Evolutionary conservation across 2,797 vertebrate species (phyloP), one percentile per base, ranked within the genome.

Genomic region (Adelosebastes latens): DNA sequence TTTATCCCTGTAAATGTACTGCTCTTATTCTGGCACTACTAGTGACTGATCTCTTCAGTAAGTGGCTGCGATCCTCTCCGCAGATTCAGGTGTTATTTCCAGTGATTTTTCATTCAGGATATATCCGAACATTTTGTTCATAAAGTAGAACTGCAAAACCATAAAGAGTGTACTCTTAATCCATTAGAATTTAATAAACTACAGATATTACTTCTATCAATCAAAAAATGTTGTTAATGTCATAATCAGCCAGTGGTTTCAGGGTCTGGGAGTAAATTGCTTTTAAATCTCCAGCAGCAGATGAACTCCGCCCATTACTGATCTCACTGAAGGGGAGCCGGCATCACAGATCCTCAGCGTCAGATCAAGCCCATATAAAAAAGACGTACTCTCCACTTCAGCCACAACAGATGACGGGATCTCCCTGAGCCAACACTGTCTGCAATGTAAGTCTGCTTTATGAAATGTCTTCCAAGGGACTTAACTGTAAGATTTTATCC

Each of bases 271-370:
- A 75, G 75, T 34, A 75, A 86, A 88, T 71, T 71, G 76, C 75
- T 87, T 82, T 86, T 78, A 82, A 85, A 84, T 83, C 80, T 85
- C 65, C 67, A 36, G 76, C 61, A 72, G 83, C 69, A 75, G 75
- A 82, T 75, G 73, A 91, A 88, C 92, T 75, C 93, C 93, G 25
- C 93, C 94, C 91, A 85, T 84, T 88, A 67, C 77, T 11, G 24
- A 77, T 85, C 66, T 84, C 86, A 84, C 76, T 89, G 82, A 87
- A 87, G 79, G 87, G 74, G 81, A 91, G 84, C 61, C 80, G 77
- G 85, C 78, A 82, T 75, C 90, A 81, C 80, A 83, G 77, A 88
- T 82, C 58, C 82, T 77, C 89, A 89, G 86, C 73, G 52, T 84
- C 85, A 91, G 86, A 89, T 88, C 70, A 89, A 87, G 78, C 79